Conservation (phyloP, 2,888 invertebrate species). For the Oligia strigilis region DNA sequence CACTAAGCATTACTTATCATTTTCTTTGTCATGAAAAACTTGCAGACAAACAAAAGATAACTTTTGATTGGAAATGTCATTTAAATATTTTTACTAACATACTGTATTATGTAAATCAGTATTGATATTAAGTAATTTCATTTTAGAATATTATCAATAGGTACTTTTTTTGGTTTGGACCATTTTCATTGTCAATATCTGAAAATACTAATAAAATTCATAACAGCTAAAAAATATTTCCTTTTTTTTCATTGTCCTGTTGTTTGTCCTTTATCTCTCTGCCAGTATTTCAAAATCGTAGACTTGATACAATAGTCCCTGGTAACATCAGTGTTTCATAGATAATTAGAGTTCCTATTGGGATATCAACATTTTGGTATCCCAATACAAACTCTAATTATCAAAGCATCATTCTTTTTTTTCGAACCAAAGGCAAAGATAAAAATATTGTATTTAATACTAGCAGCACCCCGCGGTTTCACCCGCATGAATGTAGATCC, state of each 20-base stretch:
- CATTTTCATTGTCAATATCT: not conserved
- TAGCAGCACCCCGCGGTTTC: no score
- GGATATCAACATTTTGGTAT: not conserved
- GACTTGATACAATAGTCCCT: not conserved
- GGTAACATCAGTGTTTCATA: not conserved
- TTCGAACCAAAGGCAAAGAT: not conserved
- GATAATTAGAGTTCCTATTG: not conserved
- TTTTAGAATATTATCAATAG: not conserved
- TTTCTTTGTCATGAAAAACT: slow-evolving; percentile 27
- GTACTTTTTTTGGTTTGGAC: not conserved
- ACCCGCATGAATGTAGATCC: no score
- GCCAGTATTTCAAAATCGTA: not conserved
- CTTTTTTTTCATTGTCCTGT: no score
- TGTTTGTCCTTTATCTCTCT: not conserved
- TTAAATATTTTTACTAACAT: not conserved
- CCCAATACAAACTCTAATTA: no score
- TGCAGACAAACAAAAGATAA: slow-evolving; percentile 5
- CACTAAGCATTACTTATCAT: not conserved
- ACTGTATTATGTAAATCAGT: not conserved
- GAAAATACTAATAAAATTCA: not conserved
- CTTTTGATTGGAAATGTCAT: not conserved
- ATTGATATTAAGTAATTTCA: not conserved
- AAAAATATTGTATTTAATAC: not conserved
- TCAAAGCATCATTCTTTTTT: not conserved
- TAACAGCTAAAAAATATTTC: not conserved